phyloP scores from a whole-genome alignment of 2,888 invertebrate species.

The Schrankia costaestrigalis region DNA sequence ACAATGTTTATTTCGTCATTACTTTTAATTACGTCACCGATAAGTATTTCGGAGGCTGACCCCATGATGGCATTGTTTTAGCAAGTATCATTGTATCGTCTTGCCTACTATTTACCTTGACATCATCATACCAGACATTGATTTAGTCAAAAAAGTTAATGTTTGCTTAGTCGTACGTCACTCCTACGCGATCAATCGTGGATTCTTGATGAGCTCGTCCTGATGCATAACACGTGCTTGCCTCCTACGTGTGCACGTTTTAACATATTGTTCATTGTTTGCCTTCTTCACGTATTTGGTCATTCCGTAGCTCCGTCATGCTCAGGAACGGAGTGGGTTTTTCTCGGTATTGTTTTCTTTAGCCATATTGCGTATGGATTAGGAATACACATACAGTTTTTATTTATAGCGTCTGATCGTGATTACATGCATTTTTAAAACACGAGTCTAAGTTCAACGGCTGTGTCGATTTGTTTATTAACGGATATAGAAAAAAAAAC shows the following conservation, averaged over 20 bases:
- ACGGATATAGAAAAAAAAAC: too few species aligned
- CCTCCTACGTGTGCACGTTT: conserved; percentile 47
- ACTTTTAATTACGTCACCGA: conserved; percentile 17
- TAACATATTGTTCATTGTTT: conserved; percentile 29
- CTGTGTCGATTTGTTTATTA: not conserved
- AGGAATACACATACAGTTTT: too few species aligned
- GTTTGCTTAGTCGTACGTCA: conserved; percentile 57
- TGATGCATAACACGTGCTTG: conserved; percentile 57
- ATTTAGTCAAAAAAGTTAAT: conserved; percentile 46
- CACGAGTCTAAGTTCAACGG: not conserved
- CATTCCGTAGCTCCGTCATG: conserved; percentile 20
- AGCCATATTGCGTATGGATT: conserved; percentile 24
- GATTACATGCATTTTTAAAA: too few species aligned
- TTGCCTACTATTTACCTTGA: conserved; percentile 21
- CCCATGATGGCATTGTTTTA: conserved; percentile 12
- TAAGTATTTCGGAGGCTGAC: conserved; percentile 15
- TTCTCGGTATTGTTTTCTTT: conserved; percentile 46
- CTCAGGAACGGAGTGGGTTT: conserved; percentile 51
- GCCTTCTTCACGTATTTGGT: conserved; percentile 33
- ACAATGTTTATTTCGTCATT: conserved; percentile 26
- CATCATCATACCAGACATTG: conserved; percentile 15
- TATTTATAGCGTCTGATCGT: conserved; percentile 40
- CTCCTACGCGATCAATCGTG: conserved; percentile 48
- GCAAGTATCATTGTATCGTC: conserved; percentile 14
- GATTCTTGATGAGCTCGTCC: conserved; percentile 48